A percentile compares a stretch with the other conserved stretches of the same genome.
These are phyloP conservation scores for Lophotriccus pileatus DNA, from an alignment of 2,797 vertebrate genomes.

Conservation along the genomic window DNA sequence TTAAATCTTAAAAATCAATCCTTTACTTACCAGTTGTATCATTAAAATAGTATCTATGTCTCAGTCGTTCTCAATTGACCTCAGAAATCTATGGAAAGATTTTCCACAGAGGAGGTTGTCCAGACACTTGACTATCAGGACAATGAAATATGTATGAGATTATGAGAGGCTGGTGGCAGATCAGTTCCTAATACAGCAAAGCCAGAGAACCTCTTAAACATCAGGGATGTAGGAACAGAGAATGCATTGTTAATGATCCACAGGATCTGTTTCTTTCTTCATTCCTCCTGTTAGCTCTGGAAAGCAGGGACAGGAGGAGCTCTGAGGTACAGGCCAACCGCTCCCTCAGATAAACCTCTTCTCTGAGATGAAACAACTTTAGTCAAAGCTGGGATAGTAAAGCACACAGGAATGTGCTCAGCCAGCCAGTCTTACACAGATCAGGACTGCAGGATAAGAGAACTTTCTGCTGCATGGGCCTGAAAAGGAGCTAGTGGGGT, in stretches of 20 bases:
- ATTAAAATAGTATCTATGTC: not conserved
- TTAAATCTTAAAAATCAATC: not conserved
- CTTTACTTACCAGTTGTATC: not conserved
- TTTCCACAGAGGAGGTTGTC: not conserved
- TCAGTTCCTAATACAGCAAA: not conserved
- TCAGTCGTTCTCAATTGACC: not conserved
- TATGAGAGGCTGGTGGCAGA: not conserved
- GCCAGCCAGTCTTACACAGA: not conserved
- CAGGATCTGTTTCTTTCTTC: not conserved
- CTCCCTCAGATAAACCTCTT: not conserved
- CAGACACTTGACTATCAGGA: not conserved
- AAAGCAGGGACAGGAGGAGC: not conserved
- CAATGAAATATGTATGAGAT: not conserved
- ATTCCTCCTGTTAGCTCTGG: not conserved
- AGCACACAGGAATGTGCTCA: not conserved
- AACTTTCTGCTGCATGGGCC: not conserved
- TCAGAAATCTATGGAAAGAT: not conserved
- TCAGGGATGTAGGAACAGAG: not conserved
- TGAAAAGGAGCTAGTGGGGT: not conserved
- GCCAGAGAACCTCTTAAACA: not conserved
- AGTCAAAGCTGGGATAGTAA: not conserved
- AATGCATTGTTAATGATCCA: not conserved
- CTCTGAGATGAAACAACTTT: not conserved
- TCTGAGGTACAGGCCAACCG: not conserved
- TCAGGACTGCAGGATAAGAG: not conserved